Evolutionary conservation across 2,113 vertebrate species (phyloP).

Genomic region (Mus musculus): DNA sequence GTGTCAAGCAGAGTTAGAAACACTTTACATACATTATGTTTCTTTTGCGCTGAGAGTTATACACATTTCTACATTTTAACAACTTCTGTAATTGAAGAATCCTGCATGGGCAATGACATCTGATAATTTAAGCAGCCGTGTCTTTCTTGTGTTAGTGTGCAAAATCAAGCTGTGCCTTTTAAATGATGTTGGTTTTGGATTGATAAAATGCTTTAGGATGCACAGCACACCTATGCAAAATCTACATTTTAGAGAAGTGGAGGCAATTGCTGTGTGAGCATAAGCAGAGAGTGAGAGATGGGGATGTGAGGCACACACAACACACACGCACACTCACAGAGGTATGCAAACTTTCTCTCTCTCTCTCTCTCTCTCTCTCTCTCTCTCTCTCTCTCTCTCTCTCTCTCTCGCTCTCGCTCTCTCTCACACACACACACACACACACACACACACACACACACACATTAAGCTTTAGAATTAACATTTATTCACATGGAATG

Average conservation of each 20-base stretch:
- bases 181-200: background rate
- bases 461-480: background rate
- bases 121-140: background rate
- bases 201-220: background rate
- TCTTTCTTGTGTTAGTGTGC: background rate
- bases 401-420: no score
- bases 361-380: no score
- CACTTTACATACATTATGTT: background rate
- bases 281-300: no score
- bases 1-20: background rate
- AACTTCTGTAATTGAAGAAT: conserved; percentile 9
- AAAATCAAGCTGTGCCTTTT: background rate
- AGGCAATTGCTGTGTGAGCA: background rate
- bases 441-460: background rate
- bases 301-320: background rate
- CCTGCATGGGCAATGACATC: background rate
- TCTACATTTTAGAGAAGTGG: background rate
- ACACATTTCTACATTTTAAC: conserved; percentile 7
- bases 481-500: background rate
- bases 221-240: background rate
- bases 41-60: background rate
- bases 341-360: no score
- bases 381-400: no score
- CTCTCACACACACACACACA: background rate
- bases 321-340: background rate